Conservation (phyloP, 2,113 vertebrate genomes). For the Acrocephalus arundinaceus region DNA sequence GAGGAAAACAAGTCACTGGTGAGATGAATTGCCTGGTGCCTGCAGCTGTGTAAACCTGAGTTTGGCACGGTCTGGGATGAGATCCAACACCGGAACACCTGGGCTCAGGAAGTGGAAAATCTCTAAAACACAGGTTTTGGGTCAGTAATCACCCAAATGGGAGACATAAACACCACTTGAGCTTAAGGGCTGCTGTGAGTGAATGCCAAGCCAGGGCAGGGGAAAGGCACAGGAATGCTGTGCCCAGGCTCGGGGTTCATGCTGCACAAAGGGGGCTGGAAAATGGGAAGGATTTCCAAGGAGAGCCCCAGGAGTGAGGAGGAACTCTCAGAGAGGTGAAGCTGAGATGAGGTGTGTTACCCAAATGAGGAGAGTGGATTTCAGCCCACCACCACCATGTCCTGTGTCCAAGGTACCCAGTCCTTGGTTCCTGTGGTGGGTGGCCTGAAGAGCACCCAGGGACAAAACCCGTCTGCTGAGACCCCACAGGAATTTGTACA, state of each 20-base stretch:
- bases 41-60: background rate
- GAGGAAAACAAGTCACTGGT: fast-evolving
- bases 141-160: background rate
- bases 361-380: background rate
- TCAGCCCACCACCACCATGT: fast-evolving
- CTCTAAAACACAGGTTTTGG: background rate
- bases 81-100: background rate
- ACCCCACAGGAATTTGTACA: background rate
- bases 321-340: fast-evolving
- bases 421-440: background rate
- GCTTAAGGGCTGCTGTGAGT: background rate
- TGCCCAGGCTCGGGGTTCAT: background rate
- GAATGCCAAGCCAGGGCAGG: background rate
- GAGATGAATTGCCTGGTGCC: background rate
- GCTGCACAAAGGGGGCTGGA: background rate
- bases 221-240: background rate
- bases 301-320: background rate
- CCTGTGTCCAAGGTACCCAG: background rate
- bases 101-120: background rate
- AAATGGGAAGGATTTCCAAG: background rate
- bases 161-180: background rate
- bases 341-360: background rate
- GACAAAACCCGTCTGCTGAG: background rate
- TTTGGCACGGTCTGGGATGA: background rate
- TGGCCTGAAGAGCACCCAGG: background rate